phyloP scores from a whole-genome alignment of 1,140 invertebrate genomes.

The Eriosoma lanigerum region DNA sequence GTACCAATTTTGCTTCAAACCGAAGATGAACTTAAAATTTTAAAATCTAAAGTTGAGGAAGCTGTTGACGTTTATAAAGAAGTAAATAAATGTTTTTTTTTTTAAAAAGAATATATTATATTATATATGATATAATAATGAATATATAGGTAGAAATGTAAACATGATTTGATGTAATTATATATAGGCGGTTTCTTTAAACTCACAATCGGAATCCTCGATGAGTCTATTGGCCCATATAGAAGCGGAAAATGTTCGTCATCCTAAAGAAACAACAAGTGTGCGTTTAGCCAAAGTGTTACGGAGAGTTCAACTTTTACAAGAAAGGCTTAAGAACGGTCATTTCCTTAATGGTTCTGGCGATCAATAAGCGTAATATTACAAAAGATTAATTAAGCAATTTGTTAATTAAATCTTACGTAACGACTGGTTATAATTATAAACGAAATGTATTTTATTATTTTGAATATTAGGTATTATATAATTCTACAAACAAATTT shows the following conservation, averaged over 20 bases:
- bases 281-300: neutral
- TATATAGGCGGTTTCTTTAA: neutral
- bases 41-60: neutral
- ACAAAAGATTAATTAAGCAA: no score
- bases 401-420: no score
- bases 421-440: no score
- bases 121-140: no score
- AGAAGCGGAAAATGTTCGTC: neutral
- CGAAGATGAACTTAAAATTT: slow-evolving; percentile 21
- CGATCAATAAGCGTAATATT: no score
- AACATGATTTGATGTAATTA: no score
- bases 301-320: neutral
- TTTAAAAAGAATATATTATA: no score
- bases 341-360: neutral
- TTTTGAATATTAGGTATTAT: no score
- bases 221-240: neutral
- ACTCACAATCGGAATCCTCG: neutral
- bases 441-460: no score
- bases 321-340: slow-evolving; percentile 11
- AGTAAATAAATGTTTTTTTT: slow-evolving; percentile 17
- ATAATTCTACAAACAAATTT: no score
- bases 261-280: neutral
- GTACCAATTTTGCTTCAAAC: neutral
- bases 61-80: slow-evolving; percentile 22
- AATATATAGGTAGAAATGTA: no score